Evolutionary conservation across 2,113 vertebrate genomes (phyloP), one percentile per base, ranked within the genome.

Genomic region (Aramus guarauna): DNA sequence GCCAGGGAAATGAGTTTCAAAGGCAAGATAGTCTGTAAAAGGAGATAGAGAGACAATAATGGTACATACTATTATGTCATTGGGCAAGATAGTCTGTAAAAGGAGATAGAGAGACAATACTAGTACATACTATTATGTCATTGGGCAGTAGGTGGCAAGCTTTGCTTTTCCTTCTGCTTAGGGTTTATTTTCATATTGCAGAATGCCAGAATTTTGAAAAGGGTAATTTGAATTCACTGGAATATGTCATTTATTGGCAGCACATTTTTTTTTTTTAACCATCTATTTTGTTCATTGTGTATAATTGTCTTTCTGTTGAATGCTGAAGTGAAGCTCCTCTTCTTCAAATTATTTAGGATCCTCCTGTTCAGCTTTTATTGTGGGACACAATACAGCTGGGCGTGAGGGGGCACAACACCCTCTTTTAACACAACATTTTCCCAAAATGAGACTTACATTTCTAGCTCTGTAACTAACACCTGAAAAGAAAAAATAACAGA

Each of bases 121-220:
- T 69, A 89, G 41, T 77, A 43, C 63, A 82, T 88, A 96, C 94
- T 96, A 97, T 98, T 98, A 98, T 97, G 94, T 97, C 83, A 47
- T 64, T 94, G 97, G 96, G 97, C 98, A 98, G 98, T 98, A 98
- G 98, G 97, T 98, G 98, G 98, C 98, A 98, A 98, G 88, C 98
- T 98, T 98, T 95, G 90, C 98, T 98, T 98, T 98, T 94, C 36
- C 60, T 92, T 98, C 89, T 94, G n/a, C 74, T 95, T 96, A 4
- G 3, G 58, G 56, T 95, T 97, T 96, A 88, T 96, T 98, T 98
- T 97, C 39, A 6, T 55, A 39, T 56, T 76, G 34, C 27, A 60
- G 76, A 85, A 93, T 87, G 95, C 95, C 97, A 97, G 58, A 97
- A 92, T 94, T 91, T 92, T 94, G 78, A 81, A 96, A 95, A 96